phyloP scores from a whole-genome alignment of 2,888 invertebrate genomes.

The Ormia ochracea region DNA sequence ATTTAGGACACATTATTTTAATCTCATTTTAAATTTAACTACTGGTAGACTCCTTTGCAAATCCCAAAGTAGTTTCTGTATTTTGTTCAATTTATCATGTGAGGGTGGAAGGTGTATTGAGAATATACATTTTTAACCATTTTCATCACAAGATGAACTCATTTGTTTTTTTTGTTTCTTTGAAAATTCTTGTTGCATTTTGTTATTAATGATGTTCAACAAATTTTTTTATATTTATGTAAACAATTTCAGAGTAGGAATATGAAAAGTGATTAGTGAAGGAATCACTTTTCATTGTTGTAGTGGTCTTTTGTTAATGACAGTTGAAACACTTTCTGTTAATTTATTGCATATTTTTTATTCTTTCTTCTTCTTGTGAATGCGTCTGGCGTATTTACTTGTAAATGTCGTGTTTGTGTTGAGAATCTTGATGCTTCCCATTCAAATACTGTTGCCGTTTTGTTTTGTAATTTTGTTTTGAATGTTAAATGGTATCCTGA shows the following conservation, averaged over 20 bases:
- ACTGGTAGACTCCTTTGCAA: slow-evolving; percentile 63
- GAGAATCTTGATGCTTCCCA: slow-evolving; percentile 34
- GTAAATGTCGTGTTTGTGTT: slow-evolving; percentile 20
- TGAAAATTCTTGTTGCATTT: slow-evolving; percentile 68
- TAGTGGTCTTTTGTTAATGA: slow-evolving; percentile 52
- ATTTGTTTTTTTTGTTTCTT: slow-evolving; percentile 67
- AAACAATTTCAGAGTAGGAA: neutral
- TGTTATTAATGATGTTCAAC: slow-evolving; percentile 75
- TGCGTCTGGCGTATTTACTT: slow-evolving; percentile 47
- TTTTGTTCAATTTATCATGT: slow-evolving; percentile 40
- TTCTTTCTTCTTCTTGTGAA: slow-evolving; percentile 60
- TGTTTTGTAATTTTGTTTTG: slow-evolving; percentile 66
- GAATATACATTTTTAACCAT: neutral
- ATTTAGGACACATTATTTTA: slow-evolving; percentile 69
- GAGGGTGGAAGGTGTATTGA: slow-evolving; percentile 32
- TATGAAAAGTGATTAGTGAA: slow-evolving; percentile 55
- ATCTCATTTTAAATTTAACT: slow-evolving; percentile 36
- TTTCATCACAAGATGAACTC: slow-evolving; percentile 60
- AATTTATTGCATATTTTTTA: slow-evolving; percentile 62
- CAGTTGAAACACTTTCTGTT: slow-evolving; percentile 48
- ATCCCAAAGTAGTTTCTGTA: slow-evolving; percentile 32
- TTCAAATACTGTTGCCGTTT: neutral
- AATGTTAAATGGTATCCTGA: slow-evolving; percentile 75
- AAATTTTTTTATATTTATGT: slow-evolving; percentile 60
- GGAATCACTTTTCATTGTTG: slow-evolving; percentile 24